Base-by-base conservation (phyloP, 1,140 invertebrate species). In the Pissodes strobi region DNA sequence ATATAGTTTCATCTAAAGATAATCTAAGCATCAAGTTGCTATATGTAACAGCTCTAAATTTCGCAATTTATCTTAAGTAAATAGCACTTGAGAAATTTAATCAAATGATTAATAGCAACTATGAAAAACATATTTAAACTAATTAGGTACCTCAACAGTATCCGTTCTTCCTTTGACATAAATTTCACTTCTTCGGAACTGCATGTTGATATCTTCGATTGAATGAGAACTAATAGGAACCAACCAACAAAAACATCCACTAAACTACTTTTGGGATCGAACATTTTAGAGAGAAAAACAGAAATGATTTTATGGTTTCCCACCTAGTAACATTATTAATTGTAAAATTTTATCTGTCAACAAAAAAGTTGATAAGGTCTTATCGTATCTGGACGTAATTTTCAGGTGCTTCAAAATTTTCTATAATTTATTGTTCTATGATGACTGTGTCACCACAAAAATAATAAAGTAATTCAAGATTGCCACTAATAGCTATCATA, bases 321-420 rank as follows among this genome's bases (percentile, higher is more conserved):
- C 51, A 66, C 34, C 58, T 56, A 71, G 53, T 65, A 68, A 66
- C 71, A 72, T 63, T 69, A 68, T 71, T 72, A 63, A 62, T 64
- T 46, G 48, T 22, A 19, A 25, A 27, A 9, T 27, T 27, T 61
- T 59, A 53, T 59, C 45, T 64, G 48, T 59, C 52, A 62, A 64
- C 52, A 53, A 34, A 52, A 13, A 25, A 27, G 6, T 27, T 49
- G 25, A 49, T 49, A 27, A 22, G 15, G 22, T 13, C 37, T 13
- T 57, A 37, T 51, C 48, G 25, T 27, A 21, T 48, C 17, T 22
- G 4, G 9, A 48, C 0, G 4, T 13, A 5, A 25, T 27, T 12
- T n/a, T n/a, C n/a, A n/a, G n/a, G n/a, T n/a, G n/a, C n/a, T n/a
- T n/a, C n/a, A n/a, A n/a, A n/a, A n/a, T n/a, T n/a, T n/a, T n/a